Conservation (phyloP, 2,888 invertebrate genomes). For the Calliopum simillimum region DNA sequence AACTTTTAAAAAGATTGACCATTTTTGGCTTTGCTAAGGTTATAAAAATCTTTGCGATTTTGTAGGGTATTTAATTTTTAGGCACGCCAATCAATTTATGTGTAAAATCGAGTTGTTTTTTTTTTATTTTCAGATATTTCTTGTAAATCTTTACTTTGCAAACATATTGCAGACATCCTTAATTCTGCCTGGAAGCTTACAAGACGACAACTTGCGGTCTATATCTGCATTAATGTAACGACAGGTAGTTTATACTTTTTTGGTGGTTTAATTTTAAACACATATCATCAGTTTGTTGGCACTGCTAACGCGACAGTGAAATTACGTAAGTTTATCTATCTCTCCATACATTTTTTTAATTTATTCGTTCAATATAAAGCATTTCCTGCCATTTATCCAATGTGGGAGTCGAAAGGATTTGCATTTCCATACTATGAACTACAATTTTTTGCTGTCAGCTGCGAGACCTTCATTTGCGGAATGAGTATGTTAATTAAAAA, state of each 20-base stretch:
- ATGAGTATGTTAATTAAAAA: conserved; percentile 37
- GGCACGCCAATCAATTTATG: too few species aligned
- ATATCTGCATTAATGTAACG: not conserved
- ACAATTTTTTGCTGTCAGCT: conserved; percentile 29
- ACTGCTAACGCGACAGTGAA: conserved; percentile 13
- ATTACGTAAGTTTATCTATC: not conserved
- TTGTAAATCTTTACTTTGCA: conserved; percentile 24
- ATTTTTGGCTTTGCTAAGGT: too few species aligned
- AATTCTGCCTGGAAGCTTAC: conserved; percentile 37
- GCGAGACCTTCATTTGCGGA: conserved; percentile 30
- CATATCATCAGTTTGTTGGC: conserved; percentile 26
- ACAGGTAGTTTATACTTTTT: conserved; percentile 27
- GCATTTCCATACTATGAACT: conserved; percentile 38
- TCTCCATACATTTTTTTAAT: not conserved
- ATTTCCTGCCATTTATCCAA: conserved; percentile 35
- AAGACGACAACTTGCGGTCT: conserved; percentile 32
- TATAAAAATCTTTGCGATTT: too few species aligned
- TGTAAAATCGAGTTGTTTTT: not conserved
- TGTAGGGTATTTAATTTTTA: too few species aligned
- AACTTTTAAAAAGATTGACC: too few species aligned
- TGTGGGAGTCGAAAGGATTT: conserved; percentile 35
- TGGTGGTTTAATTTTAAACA: conserved; percentile 24
- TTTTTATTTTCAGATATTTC: conserved; percentile 25
- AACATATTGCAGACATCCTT: conserved; percentile 33
- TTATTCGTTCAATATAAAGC: conserved; percentile 15